These are phyloP conservation scores for Eufriesea mexicana DNA, from an alignment of 1,140 invertebrate genomes.

Conservation along the genomic window DNA sequence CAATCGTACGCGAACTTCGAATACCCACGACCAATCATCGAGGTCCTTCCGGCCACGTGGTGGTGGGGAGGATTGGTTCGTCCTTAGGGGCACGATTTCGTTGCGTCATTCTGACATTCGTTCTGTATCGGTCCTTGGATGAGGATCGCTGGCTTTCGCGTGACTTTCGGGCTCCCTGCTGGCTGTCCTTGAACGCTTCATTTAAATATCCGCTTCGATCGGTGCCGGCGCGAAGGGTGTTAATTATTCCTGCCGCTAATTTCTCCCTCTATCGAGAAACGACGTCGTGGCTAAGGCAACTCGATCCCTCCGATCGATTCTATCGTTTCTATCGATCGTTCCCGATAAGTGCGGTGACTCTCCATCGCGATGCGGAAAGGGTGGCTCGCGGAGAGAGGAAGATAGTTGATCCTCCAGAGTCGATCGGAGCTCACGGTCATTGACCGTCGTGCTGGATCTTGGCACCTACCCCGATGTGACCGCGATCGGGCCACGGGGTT, in stretches of 20 bases:
- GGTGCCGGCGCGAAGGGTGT: not conserved
- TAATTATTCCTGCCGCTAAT: conserved; percentile 1
- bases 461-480: conserved; percentile 70
- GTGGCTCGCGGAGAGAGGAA: not conserved
- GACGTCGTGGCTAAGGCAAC: not conserved
- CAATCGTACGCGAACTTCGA: conserved; percentile 56
- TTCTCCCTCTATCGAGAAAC: not conserved
- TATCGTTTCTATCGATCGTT: not conserved
- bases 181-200: not conserved
- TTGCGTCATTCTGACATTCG: conserved; percentile 80
- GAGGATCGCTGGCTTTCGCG: conserved; percentile 49
- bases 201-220: not conserved
- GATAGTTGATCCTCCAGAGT: conserved; percentile 24
- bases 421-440: not conserved
- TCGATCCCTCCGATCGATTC: not conserved
- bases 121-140: conserved; percentile 73
- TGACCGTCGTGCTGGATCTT: conserved; percentile 65
- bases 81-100: conserved; percentile 75
- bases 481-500: conserved; percentile 49
- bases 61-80: conserved; percentile 72
- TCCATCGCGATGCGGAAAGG: conserved; percentile 30
- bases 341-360: not conserved
- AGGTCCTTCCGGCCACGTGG: conserved; percentile 27
- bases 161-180: conserved; percentile 13
- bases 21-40: conserved; percentile 69